Base-by-base conservation (phyloP, 2,113 vertebrate genomes). In the Excalfactoria chinensis region DNA sequence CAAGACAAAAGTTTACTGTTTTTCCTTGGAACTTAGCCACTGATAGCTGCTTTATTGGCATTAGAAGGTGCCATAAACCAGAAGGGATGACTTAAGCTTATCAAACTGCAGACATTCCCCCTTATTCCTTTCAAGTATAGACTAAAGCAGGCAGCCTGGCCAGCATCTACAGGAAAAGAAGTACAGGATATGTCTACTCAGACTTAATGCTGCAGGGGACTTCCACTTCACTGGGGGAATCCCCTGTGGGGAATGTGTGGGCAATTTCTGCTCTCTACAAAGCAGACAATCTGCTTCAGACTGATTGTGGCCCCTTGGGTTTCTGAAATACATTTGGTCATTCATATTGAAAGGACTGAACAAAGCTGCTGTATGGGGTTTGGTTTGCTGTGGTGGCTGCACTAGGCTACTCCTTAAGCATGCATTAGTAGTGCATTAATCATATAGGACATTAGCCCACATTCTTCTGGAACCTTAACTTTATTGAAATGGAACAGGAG, bases 181-280 rank as follows among this genome's bases (percentile, higher is more conserved):
- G 51, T 49, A 30, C 41, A 88, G 86, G 92, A 26, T 72, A 41
- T 11, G 43, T 63, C 49, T 53, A 43, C 28, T 55, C 41, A 96
- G 68, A 84, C 68, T 66, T 82, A 73, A 0, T 64, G 35, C 35
- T 71, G 30, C n/a, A 58, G 66, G 75, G 82, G 75, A 95, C 72
- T 95, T 95, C 89, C 87, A 58, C 71, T 85, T 71, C 25, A 40
- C 53, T 19, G 23, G 40, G 91, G 94, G 72, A 93, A 95, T 91
- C 53, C 94, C 85, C 19, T 2, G 64, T 60, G 77, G 82, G 84
- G 74, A 92, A 49, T 8, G 37, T 1, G 32, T 0, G 18, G 78
- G 84, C 94, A 64, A 79, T 89, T 94, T 77, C 89, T 75, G 79
- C 69, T 8, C 1, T 40, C 25, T 28, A 64, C 1, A 4, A 72